Percentiles rank a stretch among this genome's conserved stretches.
Evolutionary conservation across 2,888 invertebrate species (phyloP).

Genomic region (Isotomurus palustris): DNA sequence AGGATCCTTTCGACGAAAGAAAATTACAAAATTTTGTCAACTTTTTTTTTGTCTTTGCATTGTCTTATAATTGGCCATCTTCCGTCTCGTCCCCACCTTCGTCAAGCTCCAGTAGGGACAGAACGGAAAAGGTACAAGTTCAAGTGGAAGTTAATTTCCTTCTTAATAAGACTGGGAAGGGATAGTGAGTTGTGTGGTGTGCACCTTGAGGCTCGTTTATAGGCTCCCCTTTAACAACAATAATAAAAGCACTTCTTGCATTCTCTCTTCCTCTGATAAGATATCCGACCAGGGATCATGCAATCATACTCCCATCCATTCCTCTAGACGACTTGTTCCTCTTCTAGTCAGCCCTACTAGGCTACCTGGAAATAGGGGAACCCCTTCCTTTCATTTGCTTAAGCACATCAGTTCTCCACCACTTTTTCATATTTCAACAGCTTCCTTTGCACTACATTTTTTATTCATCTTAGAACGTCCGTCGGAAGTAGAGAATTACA

Average conservation of each 20-base stretch:
- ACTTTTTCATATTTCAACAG: conserved; percentile 4
- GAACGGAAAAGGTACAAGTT: conserved; percentile 31
- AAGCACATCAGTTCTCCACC: background rate
- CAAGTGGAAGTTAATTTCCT: conserved; percentile 40
- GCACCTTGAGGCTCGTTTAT: conserved; percentile 2
- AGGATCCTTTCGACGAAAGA: conserved; percentile 8
- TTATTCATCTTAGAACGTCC: conserved; percentile 31
- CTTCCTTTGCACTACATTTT: conserved; percentile 6
- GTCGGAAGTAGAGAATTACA: conserved; percentile 43
- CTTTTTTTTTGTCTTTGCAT: conserved; percentile 11
- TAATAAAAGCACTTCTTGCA: too few relatives aligned
- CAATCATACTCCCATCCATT: too few relatives aligned
- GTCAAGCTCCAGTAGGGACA: conserved; percentile 28
- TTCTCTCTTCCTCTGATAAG: too few relatives aligned
- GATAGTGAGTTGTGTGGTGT: background rate
- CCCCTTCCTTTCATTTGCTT: conserved; percentile 6
- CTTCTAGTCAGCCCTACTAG: too few relatives aligned
- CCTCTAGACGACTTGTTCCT: too few relatives aligned
- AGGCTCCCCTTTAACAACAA: background rate
- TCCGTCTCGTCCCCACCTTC: conserved; percentile 30
- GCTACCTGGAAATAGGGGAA: conserved; percentile 1
- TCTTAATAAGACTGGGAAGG: too few relatives aligned
- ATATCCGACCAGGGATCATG: background rate
- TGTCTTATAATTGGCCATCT: conserved; percentile 38
- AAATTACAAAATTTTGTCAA: conserved; percentile 10